A percentile compares a stretch with the other conserved stretches of the same genome.
Evolutionary conservation across 64 coral and sea anemone genomes (phyloP).

Genomic region (Anthopleura sola): DNA sequence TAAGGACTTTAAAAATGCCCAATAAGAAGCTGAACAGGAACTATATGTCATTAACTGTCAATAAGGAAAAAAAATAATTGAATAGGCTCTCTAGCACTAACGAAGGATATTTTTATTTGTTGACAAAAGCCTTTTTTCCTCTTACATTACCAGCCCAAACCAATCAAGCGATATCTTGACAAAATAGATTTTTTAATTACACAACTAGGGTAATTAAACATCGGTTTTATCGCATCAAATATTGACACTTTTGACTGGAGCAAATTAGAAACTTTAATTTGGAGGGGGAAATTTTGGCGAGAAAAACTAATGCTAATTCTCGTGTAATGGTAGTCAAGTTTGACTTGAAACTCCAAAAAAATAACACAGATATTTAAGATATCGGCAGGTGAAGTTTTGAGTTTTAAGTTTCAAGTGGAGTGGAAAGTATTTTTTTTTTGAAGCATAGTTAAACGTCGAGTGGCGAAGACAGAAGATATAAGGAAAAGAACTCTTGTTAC

Average conservation of each 20-base stretch:
- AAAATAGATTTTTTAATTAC: constrained; percentile 13
- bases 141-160: background rate
- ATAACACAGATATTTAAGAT: background rate
- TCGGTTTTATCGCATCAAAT: constrained; percentile 5
- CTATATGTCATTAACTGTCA: background rate
- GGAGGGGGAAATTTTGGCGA: background rate
- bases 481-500: background rate
- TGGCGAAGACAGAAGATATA: background rate
- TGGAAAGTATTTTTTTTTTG: background rate
- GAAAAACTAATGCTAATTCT: background rate
- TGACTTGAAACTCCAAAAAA: background rate
- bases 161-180: constrained; percentile 8
- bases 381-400: background rate
- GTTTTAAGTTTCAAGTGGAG: background rate
- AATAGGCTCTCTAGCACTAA: background rate
- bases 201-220: background rate
- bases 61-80: background rate
- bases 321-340: background rate
- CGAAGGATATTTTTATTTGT: background rate
- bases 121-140: background rate
- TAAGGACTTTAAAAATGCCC: background rate
- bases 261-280: background rate
- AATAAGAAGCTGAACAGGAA: background rate
- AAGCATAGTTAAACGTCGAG: background rate
- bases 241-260: constrained; percentile 1